Evolutionary conservation across 2,888 invertebrate species (phyloP), one percentile per base, ranked within the genome.

Genomic region (Cheilosia vernalis): DNA sequence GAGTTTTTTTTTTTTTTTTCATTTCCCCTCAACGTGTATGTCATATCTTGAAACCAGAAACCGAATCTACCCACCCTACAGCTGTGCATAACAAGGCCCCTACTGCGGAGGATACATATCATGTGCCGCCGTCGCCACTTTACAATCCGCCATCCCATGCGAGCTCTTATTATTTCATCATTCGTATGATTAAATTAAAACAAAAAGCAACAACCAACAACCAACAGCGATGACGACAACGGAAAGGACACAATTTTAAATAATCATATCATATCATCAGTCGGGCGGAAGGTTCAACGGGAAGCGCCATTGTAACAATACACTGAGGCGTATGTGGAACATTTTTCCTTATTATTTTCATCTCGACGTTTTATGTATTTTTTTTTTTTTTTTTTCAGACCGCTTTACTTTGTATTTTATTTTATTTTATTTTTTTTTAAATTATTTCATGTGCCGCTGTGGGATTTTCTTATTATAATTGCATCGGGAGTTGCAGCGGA

Each of bases 151-250:
- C 47, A 64, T 84, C 69, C 66, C 61, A 58, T 51, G 79, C 30
- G 69, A 69, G 74, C 58, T 69, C 79, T 84, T 84, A 84, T 84
- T 84, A 84, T 84, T 84, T 79, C 84, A 84, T 84, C 84, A 84
- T 79, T 79, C 69, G 84, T 79, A 84, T 84, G 84, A 84, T 84
- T 84, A 79, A 84, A 84, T 84, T 84, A 79, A 84, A 84, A 79
- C 67, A 64, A 73, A 73, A 78, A 56, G 63, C 49, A 21, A 44
- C 51, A 53, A 47, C 47, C 40, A 67, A 40, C 42, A 66, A 66
- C 27, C 40, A 30, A 13, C 69, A 21, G 56, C 19, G 19, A 30
- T 17, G 64, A 37, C 6, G 49, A 64, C 47, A 15, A 10, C 27
- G 55, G 33, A 64, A 70, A 79, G 79, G 79, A 84, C 69, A 79